Conservation (phyloP, 2,797 vertebrate species). For the Lepus oiostolus region DNA sequence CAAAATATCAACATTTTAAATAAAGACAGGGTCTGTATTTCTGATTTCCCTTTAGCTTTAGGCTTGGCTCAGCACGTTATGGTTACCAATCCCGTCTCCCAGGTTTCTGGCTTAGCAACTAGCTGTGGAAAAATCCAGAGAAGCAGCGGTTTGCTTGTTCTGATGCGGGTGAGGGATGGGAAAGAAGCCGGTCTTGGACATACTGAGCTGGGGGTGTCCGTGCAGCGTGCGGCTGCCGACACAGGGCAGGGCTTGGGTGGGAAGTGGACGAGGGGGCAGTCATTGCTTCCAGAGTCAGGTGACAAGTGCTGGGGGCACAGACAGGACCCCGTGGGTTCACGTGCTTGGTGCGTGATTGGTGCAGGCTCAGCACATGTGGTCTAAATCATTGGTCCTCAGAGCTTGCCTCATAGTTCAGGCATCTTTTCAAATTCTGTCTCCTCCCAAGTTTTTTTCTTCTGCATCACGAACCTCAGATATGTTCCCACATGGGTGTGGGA, state of each 20-base stretch:
- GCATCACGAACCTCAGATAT: conserved; percentile 36
- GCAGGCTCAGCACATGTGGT: neutral
- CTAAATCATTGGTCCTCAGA: conserved; percentile 38
- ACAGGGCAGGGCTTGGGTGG: neutral
- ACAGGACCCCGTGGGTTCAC: neutral
- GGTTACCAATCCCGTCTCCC: neutral
- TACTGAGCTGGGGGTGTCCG: neutral
- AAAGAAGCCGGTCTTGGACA: neutral
- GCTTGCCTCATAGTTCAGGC: conserved; percentile 54
- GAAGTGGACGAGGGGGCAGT: neutral
- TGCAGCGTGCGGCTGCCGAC: neutral
- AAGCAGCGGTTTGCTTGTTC: conserved; percentile 7
- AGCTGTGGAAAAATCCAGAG: conserved; percentile 8
- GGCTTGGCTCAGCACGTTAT: neutral
- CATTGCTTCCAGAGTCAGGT: neutral
- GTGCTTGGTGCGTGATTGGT: neutral
- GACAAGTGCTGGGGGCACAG: neutral
- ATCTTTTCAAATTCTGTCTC: conserved; percentile 67
- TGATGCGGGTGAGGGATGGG: neutral
- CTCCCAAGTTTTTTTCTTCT: conserved; percentile 65
- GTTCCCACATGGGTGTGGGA: conserved; percentile 65
- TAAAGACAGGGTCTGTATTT: conserved; percentile 9
- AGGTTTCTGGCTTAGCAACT: neutral
- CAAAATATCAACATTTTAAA: neutral
- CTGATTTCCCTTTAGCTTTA: neutral